Base-by-base conservation (phyloP, 2,888 invertebrate species). In the Blera fallax region DNA sequence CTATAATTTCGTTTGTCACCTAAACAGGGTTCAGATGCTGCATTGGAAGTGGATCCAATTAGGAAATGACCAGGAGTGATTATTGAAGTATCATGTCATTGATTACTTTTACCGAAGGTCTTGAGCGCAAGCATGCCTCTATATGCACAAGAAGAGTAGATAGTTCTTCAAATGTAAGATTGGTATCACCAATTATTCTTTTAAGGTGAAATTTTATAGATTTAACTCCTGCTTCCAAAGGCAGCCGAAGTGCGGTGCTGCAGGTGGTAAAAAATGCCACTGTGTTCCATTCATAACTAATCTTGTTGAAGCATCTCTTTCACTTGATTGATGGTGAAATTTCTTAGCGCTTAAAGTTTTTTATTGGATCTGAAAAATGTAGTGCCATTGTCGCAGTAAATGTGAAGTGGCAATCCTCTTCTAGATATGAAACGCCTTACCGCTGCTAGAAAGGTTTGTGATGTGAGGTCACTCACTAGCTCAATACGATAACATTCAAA, bases 251-350 rank as follows among this genome's bases (percentile, higher is more conserved):
- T 90, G 89, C 1, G 90, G 89, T 14, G 89, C 70, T 8, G 62
- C 50, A 2, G 89, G 89, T 1, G 90, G 89, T 43, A 87, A 89
- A 40, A 90, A 91, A 29, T 89, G 82, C 90, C 90, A 91, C 40
- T 50, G 16, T 34, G 21, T 58, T 21, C 52, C 34, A 18, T 69
- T 14, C 24, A 16, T 11, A 14, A 43, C 8, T 7, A 27, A 11
- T 16, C 3, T 43, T 21, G 14, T 54, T 21, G 50, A 27, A 7
- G 34, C 37, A 24, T 56, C 1, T 21, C 11, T n/a, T 43, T 43
- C 24, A 10, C 52, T 18, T 70, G 37, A n/a, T 37, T 52, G 24
- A 56, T 58, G n/a, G 27, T 27, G 16, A n/a, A 7, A 16, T 6
- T 29, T 43, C 11, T 43, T 27, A 24, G 14, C 1, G 14, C 18